Conservation (phyloP, 2,113 vertebrate species). For the Orcinus orca region DNA sequence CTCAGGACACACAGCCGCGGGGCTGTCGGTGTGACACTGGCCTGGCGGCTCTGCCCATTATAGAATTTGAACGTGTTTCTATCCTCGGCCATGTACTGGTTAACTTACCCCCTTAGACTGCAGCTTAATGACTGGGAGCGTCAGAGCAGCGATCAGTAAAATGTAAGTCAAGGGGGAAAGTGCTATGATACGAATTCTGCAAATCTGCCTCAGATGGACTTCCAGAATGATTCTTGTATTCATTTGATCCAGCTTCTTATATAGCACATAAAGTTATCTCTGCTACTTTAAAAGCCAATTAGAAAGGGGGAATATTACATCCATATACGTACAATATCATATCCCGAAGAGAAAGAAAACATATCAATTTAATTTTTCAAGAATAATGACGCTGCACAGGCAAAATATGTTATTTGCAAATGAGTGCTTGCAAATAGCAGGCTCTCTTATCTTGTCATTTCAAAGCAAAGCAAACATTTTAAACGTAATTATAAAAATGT, state of each 20-base stretch:
- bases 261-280: not conserved
- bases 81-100: no score
- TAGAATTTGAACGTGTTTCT: no score
- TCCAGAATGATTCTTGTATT: not conserved
- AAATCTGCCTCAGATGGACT: not conserved
- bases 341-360: not conserved
- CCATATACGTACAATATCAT: not conserved
- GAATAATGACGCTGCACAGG: not conserved
- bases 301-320: not conserved
- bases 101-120: no score
- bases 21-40: no score
- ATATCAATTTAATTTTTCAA: not conserved
- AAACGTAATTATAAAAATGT: slow-evolving; percentile 18
- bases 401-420: slow-evolving; percentile 7
- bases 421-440: not conserved
- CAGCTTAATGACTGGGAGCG: no score
- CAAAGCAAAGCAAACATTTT: slow-evolving; percentile 41
- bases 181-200: not conserved
- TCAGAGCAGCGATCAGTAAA: not conserved
- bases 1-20: no score
- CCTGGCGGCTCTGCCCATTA: no score
- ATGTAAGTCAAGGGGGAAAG: not conserved
- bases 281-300: not conserved
- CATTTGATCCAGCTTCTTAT: not conserved
- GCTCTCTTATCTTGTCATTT: not conserved